These are phyloP conservation scores for Catalaphyllia jardinei DNA, from an alignment of 64 coral and sea anemone species.

Conservation along the genomic window DNA sequence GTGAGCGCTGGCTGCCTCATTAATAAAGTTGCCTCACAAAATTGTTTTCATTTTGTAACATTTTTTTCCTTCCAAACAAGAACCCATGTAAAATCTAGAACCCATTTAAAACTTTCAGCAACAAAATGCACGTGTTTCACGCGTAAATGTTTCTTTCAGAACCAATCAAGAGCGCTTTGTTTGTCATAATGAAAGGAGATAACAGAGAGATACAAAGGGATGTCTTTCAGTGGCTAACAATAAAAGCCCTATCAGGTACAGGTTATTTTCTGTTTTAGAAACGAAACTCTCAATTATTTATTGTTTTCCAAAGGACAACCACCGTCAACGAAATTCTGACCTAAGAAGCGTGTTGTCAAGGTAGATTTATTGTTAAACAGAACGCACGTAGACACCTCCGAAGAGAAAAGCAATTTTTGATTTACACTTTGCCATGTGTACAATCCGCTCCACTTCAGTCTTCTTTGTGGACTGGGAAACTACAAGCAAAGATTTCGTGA, in stretches of 20 bases:
- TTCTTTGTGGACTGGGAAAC: conserved; percentile 95
- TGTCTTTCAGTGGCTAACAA: not conserved
- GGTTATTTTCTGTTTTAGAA: conserved; percentile 22
- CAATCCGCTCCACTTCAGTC: conserved; percentile 60
- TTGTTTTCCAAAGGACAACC: not conserved
- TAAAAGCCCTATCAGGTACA: conserved; percentile 13
- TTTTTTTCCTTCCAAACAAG: not conserved
- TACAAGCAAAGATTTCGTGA: conserved; percentile 77
- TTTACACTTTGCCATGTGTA: conserved; percentile 58
- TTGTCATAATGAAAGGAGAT: conserved; percentile 25
- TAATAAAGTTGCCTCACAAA: not conserved
- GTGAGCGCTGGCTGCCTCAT: not conserved
- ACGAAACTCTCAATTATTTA: conserved; percentile 41
- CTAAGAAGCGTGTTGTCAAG: not conserved
- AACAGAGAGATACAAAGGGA: not conserved
- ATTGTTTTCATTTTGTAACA: not conserved
- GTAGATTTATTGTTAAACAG: not conserved
- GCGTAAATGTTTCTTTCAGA: conserved; percentile 6
- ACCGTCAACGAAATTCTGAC: not conserved
- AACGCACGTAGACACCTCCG: not conserved
- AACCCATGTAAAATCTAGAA: not conserved
- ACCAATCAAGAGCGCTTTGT: conserved; percentile 21
- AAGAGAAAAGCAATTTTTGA: not conserved
- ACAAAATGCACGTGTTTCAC: not conserved
- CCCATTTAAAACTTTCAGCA: not conserved